Percentiles rank a stretch among this genome's conserved stretches.
Evolutionary conservation across 2,888 invertebrate genomes (phyloP).

Genomic region (Macropis europaea): DNA sequence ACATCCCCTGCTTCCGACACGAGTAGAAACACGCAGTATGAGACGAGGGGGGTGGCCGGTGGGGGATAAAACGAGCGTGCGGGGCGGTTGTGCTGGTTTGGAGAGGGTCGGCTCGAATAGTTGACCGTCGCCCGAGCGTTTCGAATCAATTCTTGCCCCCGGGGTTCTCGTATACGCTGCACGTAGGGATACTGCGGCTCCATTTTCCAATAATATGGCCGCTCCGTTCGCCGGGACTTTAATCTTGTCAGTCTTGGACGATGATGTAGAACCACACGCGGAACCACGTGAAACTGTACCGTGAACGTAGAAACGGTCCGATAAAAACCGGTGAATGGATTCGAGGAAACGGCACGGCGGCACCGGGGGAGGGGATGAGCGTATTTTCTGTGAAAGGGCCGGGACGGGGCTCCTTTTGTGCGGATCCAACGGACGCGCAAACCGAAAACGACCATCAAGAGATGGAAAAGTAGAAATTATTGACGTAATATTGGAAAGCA

Average conservation of each 20-base stretch:
- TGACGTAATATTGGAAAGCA: constrained; percentile 63
- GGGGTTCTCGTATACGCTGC: constrained; percentile 37
- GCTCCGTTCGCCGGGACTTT: constrained; percentile 47
- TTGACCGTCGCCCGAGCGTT: constrained; percentile 48
- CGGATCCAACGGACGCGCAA: neutral
- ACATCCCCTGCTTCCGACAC: constrained; percentile 38
- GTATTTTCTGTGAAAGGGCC: constrained; percentile 31
- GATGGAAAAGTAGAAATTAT: constrained; percentile 51
- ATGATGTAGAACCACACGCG: constrained; percentile 42
- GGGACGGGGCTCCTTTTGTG: constrained; percentile 32
- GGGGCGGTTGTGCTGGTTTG: neutral
- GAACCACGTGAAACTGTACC: constrained; percentile 6
- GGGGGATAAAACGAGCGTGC: constrained; percentile 21
- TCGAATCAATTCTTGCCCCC: constrained; percentile 54
- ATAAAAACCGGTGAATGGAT: neutral
- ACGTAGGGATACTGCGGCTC: constrained; percentile 50
- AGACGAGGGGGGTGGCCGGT: neutral
- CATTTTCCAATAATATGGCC: constrained; percentile 64
- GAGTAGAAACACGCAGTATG: constrained; percentile 21
- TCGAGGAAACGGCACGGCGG: neutral
- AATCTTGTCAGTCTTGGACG: constrained; percentile 63
- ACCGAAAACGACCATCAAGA: constrained; percentile 48
- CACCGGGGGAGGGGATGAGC: neutral
- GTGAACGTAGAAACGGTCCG: neutral
- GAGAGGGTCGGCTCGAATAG: constrained; percentile 32